These are phyloP conservation scores for Megalops cyprinoides DNA, from an alignment of 2,797 vertebrate genomes.

Conservation along the genomic window DNA sequence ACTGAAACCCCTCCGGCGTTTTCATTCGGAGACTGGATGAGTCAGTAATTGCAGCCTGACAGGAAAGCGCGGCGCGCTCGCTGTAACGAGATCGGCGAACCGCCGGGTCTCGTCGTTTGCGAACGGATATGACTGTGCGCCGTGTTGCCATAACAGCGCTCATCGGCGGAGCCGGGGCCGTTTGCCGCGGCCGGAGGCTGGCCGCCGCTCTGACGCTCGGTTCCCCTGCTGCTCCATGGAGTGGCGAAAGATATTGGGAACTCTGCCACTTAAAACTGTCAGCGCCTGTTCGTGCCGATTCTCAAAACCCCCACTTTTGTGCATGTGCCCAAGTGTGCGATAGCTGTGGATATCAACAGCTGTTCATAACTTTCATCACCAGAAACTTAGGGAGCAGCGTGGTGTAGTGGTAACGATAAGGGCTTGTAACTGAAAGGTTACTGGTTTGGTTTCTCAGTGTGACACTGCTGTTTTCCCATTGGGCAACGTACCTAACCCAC, in stretches of 20 bases:
- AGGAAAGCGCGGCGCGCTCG: not conserved
- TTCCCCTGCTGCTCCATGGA: not conserved
- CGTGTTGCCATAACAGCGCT: constrained; percentile 13
- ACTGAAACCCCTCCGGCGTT: not conserved
- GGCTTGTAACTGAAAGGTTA: no score
- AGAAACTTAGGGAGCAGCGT: no score
- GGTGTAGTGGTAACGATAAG: no score
- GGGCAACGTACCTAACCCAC: no score
- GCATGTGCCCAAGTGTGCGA: not conserved
- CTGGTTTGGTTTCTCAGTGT: no score
- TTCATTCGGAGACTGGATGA: constrained; percentile 8
- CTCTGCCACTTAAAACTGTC: not conserved
- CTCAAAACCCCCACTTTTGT: not conserved
- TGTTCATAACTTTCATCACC: no score
- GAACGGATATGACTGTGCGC: not conserved
- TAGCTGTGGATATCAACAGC: not conserved
- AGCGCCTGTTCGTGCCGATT: not conserved
- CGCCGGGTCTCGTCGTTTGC: not conserved
- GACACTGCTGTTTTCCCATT: no score
- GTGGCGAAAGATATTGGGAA: not conserved
- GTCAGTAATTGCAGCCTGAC: constrained; percentile 21
- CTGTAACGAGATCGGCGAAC: constrained; percentile 4
- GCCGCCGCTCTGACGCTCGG: not conserved
- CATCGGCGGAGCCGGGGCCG: not conserved
- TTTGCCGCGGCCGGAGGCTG: not conserved